Conservation (phyloP, 2,888 invertebrate genomes). For the Maniola hyperantus region DNA sequence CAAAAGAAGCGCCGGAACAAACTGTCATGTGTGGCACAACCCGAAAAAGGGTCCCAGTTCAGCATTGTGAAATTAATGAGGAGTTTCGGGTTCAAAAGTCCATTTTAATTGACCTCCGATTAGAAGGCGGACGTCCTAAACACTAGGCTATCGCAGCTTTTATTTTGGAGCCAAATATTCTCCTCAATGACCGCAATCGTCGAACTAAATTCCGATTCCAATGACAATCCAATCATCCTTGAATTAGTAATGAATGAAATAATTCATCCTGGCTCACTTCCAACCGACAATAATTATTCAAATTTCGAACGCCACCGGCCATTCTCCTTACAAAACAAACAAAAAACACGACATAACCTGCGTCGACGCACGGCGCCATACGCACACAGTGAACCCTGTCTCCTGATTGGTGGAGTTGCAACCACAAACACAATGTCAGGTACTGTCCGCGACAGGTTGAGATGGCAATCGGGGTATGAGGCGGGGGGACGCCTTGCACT, state of each 20-base stretch:
- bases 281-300: constrained; percentile 25
- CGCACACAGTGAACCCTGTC: constrained; percentile 27
- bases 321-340: constrained; percentile 37
- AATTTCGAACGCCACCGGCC: constrained; percentile 30
- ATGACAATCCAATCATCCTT: constrained; percentile 20
- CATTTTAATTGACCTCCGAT: too few species aligned
- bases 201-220: background rate
- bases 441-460: too few species aligned
- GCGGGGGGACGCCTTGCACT: too few species aligned
- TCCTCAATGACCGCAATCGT: background rate
- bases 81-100: background rate
- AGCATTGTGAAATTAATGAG: too few species aligned
- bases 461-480: too few species aligned
- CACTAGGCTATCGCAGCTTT: too few species aligned
- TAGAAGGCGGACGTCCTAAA: too few species aligned
- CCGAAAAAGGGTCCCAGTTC: too few species aligned
- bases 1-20: too few species aligned
- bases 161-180: background rate
- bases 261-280: constrained; percentile 22
- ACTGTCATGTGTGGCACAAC: too few species aligned
- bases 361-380: constrained; percentile 44
- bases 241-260: constrained; percentile 24
- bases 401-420: constrained; percentile 16
- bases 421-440: constrained; percentile 4
- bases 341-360: constrained; percentile 38